Conservation (phyloP, 2,113 vertebrate genomes). For the Amphilophus citrinellus region DNA sequence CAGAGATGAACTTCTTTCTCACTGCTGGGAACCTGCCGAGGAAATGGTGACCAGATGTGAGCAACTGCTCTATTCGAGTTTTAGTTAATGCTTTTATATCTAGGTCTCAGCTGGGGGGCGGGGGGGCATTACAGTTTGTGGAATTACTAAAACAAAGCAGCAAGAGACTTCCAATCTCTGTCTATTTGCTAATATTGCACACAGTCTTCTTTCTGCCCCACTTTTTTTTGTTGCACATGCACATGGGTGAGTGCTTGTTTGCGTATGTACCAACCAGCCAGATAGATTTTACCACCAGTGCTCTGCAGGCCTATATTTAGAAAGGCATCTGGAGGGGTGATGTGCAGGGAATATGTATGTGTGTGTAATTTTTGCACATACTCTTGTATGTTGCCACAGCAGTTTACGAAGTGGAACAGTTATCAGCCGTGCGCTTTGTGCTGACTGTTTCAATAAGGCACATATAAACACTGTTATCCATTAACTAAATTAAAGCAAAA, state of each 20-base stretch:
- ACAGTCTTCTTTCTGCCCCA: neutral
- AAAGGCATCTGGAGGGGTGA: slow-evolving; percentile 81
- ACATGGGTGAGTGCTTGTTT: slow-evolving; percentile 13
- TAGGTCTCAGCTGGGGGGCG: neutral
- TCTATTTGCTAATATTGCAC: neutral
- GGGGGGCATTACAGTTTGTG: neutral
- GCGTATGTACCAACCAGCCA: slow-evolving; percentile 37
- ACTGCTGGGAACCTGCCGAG: slow-evolving; percentile 92
- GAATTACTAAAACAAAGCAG: neutral
- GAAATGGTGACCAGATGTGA: slow-evolving; percentile 24
- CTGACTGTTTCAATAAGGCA: slow-evolving; percentile 37
- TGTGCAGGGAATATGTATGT: slow-evolving; percentile 58
- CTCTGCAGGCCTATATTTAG: slow-evolving; percentile 79
- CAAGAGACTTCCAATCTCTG: neutral
- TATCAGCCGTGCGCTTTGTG: slow-evolving; percentile 25
- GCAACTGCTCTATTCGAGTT: neutral
- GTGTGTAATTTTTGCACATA: slow-evolving; percentile 12
- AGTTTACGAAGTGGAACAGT: slow-evolving; percentile 35
- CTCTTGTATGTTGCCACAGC: slow-evolving; percentile 36
- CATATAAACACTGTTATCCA: slow-evolving; percentile 33
- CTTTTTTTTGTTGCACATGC: slow-evolving; percentile 6
- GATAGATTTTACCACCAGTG: slow-evolving; percentile 60
- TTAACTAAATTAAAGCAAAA: slow-evolving; percentile 13
- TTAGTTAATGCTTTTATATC: slow-evolving; percentile 10
- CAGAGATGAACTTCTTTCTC: slow-evolving; percentile 97